Evolutionary conservation across 2,113 vertebrate genomes (phyloP).

Genomic region (Leptobrachium leishanense): DNA sequence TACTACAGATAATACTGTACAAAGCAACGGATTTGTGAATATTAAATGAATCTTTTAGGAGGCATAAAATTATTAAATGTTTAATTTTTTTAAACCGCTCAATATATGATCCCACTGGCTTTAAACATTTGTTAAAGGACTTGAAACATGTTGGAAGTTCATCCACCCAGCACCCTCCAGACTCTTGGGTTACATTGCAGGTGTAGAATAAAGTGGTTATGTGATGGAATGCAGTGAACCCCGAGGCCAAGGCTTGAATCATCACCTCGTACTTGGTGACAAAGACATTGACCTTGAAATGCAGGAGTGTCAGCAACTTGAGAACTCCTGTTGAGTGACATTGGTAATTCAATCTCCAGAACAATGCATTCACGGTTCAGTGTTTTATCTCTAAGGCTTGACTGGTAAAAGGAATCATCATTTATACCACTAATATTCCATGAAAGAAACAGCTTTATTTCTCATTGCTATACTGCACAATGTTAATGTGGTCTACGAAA

Average conservation of each 20-base stretch:
- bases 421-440: too few relatives aligned
- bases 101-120: too few relatives aligned
- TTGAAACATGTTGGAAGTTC: not conserved
- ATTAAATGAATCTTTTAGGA: too few relatives aligned
- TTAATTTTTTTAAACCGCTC: too few relatives aligned
- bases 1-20: too few relatives aligned
- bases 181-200: slow-evolving; percentile 9
- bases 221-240: slow-evolving; percentile 3
- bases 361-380: slow-evolving; percentile 1
- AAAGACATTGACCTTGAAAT: slow-evolving; percentile 20
- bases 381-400: not conserved
- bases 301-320: not conserved
- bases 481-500: too few relatives aligned
- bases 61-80: too few relatives aligned
- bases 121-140: too few relatives aligned
- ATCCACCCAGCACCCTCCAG: not conserved
- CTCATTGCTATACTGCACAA: too few relatives aligned
- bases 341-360: not conserved
- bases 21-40: too few relatives aligned
- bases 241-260: not conserved
- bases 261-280: slow-evolving; percentile 7
- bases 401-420: too few relatives aligned
- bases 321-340: slow-evolving; percentile 20
- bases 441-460: too few relatives aligned
- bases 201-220: slow-evolving; percentile 9